Base-by-base conservation (phyloP, 1,140 invertebrate species). In the Chrysoperla carnea region DNA sequence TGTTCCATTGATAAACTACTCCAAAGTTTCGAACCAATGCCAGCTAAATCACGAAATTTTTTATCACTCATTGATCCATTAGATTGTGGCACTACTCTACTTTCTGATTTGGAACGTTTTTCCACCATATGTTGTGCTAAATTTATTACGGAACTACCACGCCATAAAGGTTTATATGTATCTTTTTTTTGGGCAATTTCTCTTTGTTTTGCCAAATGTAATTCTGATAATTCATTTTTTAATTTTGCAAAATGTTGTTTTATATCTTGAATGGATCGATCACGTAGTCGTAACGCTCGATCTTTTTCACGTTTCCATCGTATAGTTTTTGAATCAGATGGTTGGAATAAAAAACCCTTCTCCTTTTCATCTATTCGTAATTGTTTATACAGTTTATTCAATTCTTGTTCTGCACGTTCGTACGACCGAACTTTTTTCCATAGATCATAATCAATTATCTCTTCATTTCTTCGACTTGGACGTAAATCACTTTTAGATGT, bases 261-360 rank as follows among this genome's bases (percentile, higher is more conserved):
- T 14, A 94, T 69, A 62, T 91, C 80, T 57, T 85, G 81, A 0
- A 92, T 83, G 0, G 85, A 90, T 55, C 84, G 81, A 54, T 90
- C 82, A 57, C 85, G 88, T 35, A 75, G 76, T 54, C 78, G 68
- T 37, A 95, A 61, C 0, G 83, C 81, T 36, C 76, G 69, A 52
- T 94, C 89, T 15, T 72, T 76, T 45, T 76, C 66, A 43, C 67
- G 60, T 54, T 72, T 69, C 12, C 59, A 91, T 49, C 74, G 73
- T 27, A 76, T 69, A 14, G 73, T 73, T 47, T 76, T 73, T 0
- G 76, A 52, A 50, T 84, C 79, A 50, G 75, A 75, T 1, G 83
- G 75, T 37, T 72, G 72, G 59, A 82, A 90, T 14, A 91, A 62
- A 50, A 93, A 80, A 56, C 88, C 83, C 43, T 85, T 81, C 52